Evolutionary conservation across 2,113 vertebrate species (phyloP), one percentile per base, ranked within the genome.

Genomic region (Petromus typicus): DNA sequence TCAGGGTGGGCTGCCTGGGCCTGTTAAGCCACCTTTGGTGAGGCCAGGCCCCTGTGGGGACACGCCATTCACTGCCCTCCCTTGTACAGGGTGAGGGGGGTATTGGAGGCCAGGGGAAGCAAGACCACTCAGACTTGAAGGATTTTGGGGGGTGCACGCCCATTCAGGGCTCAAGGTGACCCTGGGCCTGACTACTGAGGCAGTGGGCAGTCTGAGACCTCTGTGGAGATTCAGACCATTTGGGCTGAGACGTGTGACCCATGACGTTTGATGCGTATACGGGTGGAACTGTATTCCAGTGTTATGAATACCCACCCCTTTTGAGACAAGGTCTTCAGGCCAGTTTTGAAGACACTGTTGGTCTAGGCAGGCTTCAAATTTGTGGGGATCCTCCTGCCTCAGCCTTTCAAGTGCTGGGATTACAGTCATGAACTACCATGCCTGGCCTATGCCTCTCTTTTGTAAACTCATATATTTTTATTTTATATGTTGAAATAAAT

Each of bases 1-100:
- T 71, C 93, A 32, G 45, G 80, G 90, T 96, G 88, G 93, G 95
- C 91, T 94, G 94, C 93, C 90, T 54, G 63, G 83, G 67, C 95
- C 95, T 97, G 96, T 96, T 86, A 56, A n/a, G 7, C 82, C 51
- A 18, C 73, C 61, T 59, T 89, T 34, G 79, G 56, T 48, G 63
- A 69, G 86, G 27, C 57, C 34, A 32, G 37, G n/a, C n/a, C n/a
- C 57, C 75, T 37, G 89, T 17, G 12, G 66, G 71, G 78, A n/a
- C 1, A 0, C 37, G 75, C 83, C 75, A 91, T 37, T 85, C 66
- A 78, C 84, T 7, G 25, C 30, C 30, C 20, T 25, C 32, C 0
- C 16, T n/a, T n/a, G 25, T 75, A 61, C 3, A 22, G 22, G 25
- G 37, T 73, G 40, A 43, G 40, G 23, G 20, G 10, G 20, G 25